These are phyloP conservation scores for Ormyrus nitidulus DNA, from an alignment of 2,888 invertebrate species.

Conservation along the genomic window DNA sequence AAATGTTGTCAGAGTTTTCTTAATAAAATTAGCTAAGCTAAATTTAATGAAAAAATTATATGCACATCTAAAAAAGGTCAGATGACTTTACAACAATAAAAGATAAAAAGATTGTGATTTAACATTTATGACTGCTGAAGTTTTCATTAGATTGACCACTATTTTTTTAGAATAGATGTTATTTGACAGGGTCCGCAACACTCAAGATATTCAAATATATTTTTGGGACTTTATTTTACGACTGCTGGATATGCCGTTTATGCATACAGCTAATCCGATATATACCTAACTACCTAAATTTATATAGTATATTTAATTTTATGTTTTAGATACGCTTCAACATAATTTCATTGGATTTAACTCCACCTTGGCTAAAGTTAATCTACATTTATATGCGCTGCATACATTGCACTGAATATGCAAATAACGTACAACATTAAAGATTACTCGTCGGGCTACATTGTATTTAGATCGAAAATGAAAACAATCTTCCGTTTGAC, in stretches of 20 bases:
- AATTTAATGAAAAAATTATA: too few species aligned
- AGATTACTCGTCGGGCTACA: conserved; percentile 68
- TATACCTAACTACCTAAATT: conserved; percentile 47
- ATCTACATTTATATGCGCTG: conserved; percentile 35
- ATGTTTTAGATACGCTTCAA: conserved; percentile 46
- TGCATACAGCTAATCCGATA: conserved; percentile 17
- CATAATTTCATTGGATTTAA: conserved; percentile 45
- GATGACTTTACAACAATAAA: neutral
- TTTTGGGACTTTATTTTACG: conserved; percentile 42
- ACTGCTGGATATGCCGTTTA: conserved; percentile 1
- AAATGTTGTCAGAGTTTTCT: too few species aligned
- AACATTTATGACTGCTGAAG: neutral
- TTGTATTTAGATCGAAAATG: conserved; percentile 66
- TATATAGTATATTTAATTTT: conserved; percentile 52
- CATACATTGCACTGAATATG: conserved; percentile 58
- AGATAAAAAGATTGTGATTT: neutral
- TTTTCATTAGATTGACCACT: neutral
- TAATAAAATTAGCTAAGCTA: too few species aligned
- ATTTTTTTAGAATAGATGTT: neutral
- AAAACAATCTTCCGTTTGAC: conserved; percentile 64
- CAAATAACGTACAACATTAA: conserved; percentile 72
- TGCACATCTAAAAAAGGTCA: conserved; percentile 51
- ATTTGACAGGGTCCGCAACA: conserved; percentile 17
- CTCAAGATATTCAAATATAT: conserved; percentile 43
- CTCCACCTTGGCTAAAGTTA: conserved; percentile 38